phyloP scores from a whole-genome alignment of 1,140 invertebrate genomes.

The Pseudomyrmex sp. region DNA sequence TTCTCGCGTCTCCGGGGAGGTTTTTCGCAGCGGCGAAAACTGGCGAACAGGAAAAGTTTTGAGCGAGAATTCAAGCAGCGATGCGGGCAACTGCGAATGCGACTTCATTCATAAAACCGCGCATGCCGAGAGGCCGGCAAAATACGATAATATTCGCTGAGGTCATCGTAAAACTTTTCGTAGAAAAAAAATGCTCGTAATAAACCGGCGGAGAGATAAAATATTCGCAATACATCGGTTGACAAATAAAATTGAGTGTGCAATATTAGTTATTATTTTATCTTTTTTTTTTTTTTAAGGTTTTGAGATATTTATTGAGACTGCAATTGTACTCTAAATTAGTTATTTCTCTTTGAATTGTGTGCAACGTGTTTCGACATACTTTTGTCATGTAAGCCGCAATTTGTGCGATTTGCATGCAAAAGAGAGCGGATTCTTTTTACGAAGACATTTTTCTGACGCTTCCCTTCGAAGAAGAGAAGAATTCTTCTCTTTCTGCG shows the following conservation, averaged over 20 bases:
- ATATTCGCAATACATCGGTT: neutral
- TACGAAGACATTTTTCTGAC: conserved; percentile 15
- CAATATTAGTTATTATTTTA: too few species aligned
- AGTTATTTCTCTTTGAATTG: too few species aligned
- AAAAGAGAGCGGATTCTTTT: neutral
- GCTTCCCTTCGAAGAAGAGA: conserved; percentile 25
- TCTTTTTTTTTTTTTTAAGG: too few species aligned
- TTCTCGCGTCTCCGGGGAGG: conserved; percentile 57
- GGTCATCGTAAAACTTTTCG: neutral
- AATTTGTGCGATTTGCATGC: neutral
- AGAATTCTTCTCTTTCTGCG: conserved; percentile 18
- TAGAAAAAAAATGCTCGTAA: neutral
- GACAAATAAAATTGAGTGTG: neutral
- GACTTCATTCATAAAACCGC: conserved; percentile 61
- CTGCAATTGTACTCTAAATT: too few species aligned
- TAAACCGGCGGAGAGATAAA: neutral
- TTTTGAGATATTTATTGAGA: too few species aligned
- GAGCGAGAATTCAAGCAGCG: conserved; percentile 65
- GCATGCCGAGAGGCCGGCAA: neutral
- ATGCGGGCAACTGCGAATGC: conserved; percentile 45
- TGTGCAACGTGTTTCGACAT: too few species aligned
- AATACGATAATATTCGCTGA: neutral
- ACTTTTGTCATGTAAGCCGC: neutral
- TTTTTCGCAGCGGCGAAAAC: conserved; percentile 36
- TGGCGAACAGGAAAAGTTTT: conserved; percentile 43